Base-by-base conservation (phyloP, 2,113 vertebrate species). In the Cinclus mexicanus region DNA sequence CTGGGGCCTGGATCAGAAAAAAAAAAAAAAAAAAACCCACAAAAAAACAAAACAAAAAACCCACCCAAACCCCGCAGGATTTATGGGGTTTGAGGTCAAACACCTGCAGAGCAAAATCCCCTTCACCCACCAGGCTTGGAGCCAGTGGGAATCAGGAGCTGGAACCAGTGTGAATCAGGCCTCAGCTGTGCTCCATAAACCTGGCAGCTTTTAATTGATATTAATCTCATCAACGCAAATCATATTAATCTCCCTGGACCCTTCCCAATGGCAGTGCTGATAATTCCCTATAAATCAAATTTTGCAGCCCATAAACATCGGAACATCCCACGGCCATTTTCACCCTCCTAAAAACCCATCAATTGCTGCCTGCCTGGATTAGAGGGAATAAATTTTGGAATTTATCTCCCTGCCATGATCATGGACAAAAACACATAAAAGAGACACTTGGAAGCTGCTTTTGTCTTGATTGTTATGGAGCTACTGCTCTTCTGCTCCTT, bases 151-250 rank as follows among this genome's bases (percentile, higher is more conserved):
- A 55, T 72, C 50, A 42, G 37, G 28, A 2, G 7, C 1, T 42
- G 39, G 52, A 44, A 3, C 17, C 2, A 0, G 0, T n/a, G 47
- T 37, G 24, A 44, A 35, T 37, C 26, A 56, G 39, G 53, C 37
- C 53, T n/a, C 12, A 5, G 24, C 52, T 41, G 39, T 0, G 0
- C 72, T 78, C 41, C 68, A 55, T 67, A 68, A 56, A 72, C 41
- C 37, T 25, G 50, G 53, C 68, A 82, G 82, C 11, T 14, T 69
- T 92, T 93, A 89, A 93, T 68, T 92, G 80, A 7, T 78, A 56
- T 81, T 91, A 90, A 96, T 94, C 83, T 76, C 70, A 71, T 93
- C 71, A 90, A 89, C 81, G 93, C 94, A 90, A 92, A 96, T 81
- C 76, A 14, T 46, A 63, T 93, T 74, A 75, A 79, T 31, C 69